Conservation (phyloP, 1,140 invertebrate genomes). For the Drosophila lini region DNA sequence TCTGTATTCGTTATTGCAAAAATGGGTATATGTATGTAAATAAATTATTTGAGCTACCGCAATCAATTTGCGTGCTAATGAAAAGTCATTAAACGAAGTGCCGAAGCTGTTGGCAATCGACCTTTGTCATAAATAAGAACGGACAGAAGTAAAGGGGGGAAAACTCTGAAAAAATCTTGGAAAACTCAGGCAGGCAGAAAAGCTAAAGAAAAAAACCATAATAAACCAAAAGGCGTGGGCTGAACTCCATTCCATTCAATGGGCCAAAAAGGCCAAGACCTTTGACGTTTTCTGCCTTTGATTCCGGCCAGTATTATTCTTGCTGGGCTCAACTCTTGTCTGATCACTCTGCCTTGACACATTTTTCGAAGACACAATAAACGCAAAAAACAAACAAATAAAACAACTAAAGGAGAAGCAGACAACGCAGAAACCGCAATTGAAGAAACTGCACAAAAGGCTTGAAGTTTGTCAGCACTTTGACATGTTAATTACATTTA, state of each 20-base stretch:
- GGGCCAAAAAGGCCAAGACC: constrained; percentile 40
- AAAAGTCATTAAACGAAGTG: constrained; percentile 63
- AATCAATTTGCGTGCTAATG: constrained; percentile 59
- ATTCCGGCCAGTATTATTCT: constrained; percentile 49
- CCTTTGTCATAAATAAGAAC: constrained; percentile 47
- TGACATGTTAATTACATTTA: constrained; percentile 74
- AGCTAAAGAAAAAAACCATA: constrained; percentile 9
- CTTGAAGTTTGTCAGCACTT: constrained; percentile 69
- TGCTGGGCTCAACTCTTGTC: constrained; percentile 33
- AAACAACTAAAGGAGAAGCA: constrained; percentile 13
- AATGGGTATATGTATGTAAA: constrained; percentile 24
- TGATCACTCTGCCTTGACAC: constrained; percentile 59
- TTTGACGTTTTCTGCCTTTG: constrained; percentile 42
- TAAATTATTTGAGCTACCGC: constrained; percentile 59
- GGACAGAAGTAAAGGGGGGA: background rate
- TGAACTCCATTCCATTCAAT: constrained; percentile 1
- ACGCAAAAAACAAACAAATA: constrained; percentile 1
- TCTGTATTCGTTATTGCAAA: constrained; percentile 2
- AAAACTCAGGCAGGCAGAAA: constrained; percentile 12
- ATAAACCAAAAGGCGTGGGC: constrained; percentile 38
- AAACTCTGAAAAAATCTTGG: constrained; percentile 2
- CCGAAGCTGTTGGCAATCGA: constrained; percentile 49
- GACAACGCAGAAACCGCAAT: constrained; percentile 42
- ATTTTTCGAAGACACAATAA: constrained; percentile 36
- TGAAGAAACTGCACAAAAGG: constrained; percentile 51